A percentile compares a stretch with the other conserved stretches of the same genome.
phyloP scores from a whole-genome alignment of 37 sponge, comb jelly and placozoan genomes.

The Mnemiopsis leidyi region DNA sequence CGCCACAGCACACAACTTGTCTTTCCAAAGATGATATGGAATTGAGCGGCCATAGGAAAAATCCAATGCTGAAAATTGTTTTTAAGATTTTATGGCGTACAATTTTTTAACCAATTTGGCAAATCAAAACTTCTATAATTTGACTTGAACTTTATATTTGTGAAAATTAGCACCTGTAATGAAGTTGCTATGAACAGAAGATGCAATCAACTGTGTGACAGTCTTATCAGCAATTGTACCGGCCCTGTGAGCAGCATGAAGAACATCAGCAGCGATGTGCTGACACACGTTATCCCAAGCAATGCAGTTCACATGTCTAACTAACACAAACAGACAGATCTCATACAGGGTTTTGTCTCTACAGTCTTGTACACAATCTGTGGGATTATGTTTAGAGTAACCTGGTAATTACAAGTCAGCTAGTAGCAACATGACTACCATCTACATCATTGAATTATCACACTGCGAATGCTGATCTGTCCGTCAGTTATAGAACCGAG shows the following conservation, averaged over 20 bases:
- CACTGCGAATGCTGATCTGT: too few relatives aligned
- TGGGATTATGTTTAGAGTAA: too few relatives aligned
- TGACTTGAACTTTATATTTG: not conserved
- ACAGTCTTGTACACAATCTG: not conserved
- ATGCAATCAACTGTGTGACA: not conserved
- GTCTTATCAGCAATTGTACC: constrained; percentile 24
- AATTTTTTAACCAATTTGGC: too few relatives aligned
- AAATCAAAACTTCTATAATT: not conserved
- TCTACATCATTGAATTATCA: too few relatives aligned
- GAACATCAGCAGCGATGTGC: not conserved
- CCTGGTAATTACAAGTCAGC: too few relatives aligned
- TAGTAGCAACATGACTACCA: too few relatives aligned
- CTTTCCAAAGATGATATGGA: too few relatives aligned
- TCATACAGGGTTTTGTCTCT: not conserved
- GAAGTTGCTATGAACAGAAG: not conserved
- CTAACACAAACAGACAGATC: not conserved
- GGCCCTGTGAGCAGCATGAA: not conserved
- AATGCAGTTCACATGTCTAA: not conserved
- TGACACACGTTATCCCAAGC: constrained; percentile 10
- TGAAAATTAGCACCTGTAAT: not conserved
- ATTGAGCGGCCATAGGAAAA: too few relatives aligned
- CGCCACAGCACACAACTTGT: too few relatives aligned
- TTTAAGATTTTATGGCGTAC: too few relatives aligned
- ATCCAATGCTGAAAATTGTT: too few relatives aligned
- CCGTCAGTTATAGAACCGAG: too few relatives aligned